phyloP scores from a whole-genome alignment of 2,797 vertebrate species.

The Karalla daura region DNA sequence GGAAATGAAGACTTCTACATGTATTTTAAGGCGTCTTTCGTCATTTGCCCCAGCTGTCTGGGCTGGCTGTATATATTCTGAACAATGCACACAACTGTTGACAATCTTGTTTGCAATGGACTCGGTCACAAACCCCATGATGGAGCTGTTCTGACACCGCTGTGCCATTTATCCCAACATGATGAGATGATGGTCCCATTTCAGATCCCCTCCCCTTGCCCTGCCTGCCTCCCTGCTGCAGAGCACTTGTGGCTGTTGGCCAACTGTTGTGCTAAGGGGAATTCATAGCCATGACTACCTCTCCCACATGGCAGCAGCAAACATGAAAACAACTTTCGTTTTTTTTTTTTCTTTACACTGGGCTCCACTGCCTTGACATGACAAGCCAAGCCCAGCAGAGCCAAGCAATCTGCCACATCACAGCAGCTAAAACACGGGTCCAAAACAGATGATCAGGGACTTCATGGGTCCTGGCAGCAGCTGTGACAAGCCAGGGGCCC shows the following conservation, averaged over 20 bases:
- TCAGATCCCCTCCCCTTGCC: constrained; percentile 12
- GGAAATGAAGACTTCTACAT: no score
- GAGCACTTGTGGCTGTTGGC: constrained; percentile 54
- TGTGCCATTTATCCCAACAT: not conserved
- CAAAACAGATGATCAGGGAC: constrained; percentile 34
- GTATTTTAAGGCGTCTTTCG: no score
- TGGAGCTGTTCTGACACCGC: constrained; percentile 12
- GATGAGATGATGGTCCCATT: constrained; percentile 27
- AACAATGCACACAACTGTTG: no score
- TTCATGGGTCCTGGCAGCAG: constrained; percentile 34
- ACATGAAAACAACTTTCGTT: constrained; percentile 62
- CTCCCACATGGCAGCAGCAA: constrained; percentile 58
- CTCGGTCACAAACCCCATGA: not conserved
- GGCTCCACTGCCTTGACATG: constrained; percentile 37
- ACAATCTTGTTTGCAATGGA: constrained; percentile 22
- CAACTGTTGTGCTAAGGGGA: constrained; percentile 49
- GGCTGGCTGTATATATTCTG: no score
- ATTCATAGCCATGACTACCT: constrained; percentile 69
- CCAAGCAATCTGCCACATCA: constrained; percentile 59
- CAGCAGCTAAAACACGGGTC: constrained; percentile 26
- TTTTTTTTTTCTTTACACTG: constrained; percentile 37
- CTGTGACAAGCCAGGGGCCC: constrained; percentile 4
- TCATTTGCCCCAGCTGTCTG: no score
- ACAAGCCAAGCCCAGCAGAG: no score
- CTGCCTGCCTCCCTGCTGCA: constrained; percentile 28